Percentiles rank a stretch among this genome's conserved stretches.
phyloP scores from a whole-genome alignment of 2,797 vertebrate species.

The Dendrocincla tyrannina region DNA sequence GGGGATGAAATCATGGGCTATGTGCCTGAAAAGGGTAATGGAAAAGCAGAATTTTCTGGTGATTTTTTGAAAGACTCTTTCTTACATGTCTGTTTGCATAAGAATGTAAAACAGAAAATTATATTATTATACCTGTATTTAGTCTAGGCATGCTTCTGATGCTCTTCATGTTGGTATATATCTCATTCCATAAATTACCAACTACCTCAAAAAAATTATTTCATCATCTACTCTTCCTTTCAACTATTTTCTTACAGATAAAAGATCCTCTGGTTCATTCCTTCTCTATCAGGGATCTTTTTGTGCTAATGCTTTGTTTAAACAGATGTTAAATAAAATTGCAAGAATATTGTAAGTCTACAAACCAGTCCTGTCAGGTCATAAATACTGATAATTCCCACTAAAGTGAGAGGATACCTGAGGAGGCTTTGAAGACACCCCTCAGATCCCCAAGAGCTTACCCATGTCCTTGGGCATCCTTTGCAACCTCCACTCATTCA shows the following conservation, averaged over 20 bases:
- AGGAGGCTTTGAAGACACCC: slow-evolving; percentile 49
- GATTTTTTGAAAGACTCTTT: neutral
- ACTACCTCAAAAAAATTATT: slow-evolving; percentile 8
- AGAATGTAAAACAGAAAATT: neutral
- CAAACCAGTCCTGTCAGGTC: slow-evolving; percentile 37
- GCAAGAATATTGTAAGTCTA: neutral
- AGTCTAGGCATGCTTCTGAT: slow-evolving; percentile 3
- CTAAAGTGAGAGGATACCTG: neutral
- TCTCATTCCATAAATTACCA: neutral
- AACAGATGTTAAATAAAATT: slow-evolving; percentile 48
- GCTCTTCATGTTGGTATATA: neutral
- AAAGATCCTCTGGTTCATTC: slow-evolving; percentile 26
- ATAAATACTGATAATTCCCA: slow-evolving; percentile 7
- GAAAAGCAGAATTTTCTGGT: neutral
- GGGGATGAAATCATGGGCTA: neutral
- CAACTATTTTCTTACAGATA: slow-evolving; percentile 48
- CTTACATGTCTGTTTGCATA: neutral
- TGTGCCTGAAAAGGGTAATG: neutral
- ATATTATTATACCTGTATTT: slow-evolving; percentile 6
- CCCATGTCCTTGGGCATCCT: slow-evolving; percentile 37
- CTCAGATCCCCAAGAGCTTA: slow-evolving; percentile 9
- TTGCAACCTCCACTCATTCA: neutral
- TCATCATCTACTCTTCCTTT: slow-evolving; percentile 30
- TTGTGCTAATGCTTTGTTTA: slow-evolving; percentile 25
- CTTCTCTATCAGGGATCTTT: slow-evolving; percentile 29